Evolutionary conservation across 1,140 invertebrate genomes (phyloP), one percentile per base, ranked within the genome.

Genomic region (Camponotus pennsylvanicus): DNA sequence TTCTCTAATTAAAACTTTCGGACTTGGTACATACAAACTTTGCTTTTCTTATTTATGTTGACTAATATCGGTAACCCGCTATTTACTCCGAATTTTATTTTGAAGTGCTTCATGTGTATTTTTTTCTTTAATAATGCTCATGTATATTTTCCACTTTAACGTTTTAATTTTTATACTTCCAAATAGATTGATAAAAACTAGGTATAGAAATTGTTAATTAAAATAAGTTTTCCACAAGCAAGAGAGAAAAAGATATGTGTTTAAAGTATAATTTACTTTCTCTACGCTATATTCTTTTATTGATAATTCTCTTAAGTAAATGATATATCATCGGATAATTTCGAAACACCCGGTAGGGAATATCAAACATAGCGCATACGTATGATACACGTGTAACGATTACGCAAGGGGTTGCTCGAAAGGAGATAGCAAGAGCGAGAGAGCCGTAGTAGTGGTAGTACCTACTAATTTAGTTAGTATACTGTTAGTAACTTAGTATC

Each of bases 391-490:
- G 40, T 86, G 76, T 80, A 86, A 45, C 49, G 84, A 80, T 85
- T 85, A 86, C 27, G 52, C 52, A 21, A 69, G 52, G 27, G 66
- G 64, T 69, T 59, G 73, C 84, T 49, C n/a, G 63, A 59, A 80
- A 80, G 84, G 85, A 67, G 71, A 61, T 69, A 63, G 85, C 76
- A 63, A 70, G 76, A 86, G 84, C 18, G 32, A 86, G 76, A 67
- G 45, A 21, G 13, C 5, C 61, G 57, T 73, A 86, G 85, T 86
- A 71, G 64, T 64, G 78, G 79, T 75, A 57, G 61, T 87, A 78
- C 70, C 64, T 80, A 57, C 84, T 92, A 92, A 93, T 91, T 89
- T 83, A 89, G 88, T 92, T 92, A 92, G 88, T 91, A 90, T 80
- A 90, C 85, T 88, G 88, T 91, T 92, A 89, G 90, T 88, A 91